phyloP scores from a whole-genome alignment of 1,140 invertebrate genomes.

The Cryptotermes secundus region DNA sequence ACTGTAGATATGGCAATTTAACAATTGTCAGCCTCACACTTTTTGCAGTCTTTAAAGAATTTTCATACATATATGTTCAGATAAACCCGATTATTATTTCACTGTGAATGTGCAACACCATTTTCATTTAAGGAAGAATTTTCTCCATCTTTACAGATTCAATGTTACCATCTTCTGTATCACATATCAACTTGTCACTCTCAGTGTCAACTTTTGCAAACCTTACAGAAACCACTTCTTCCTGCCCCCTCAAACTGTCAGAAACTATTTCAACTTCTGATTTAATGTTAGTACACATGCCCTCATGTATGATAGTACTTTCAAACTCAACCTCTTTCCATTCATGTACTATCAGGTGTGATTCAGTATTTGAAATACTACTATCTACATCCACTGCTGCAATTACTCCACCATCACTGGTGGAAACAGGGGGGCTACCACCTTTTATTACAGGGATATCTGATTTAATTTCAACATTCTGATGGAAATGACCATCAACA shows the following conservation, averaged over 20 bases:
- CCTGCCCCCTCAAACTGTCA: neutral
- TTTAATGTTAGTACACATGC: neutral
- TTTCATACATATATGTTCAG: neutral
- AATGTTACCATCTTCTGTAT: neutral
- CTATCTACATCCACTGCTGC: neutral
- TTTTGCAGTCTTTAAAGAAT: neutral
- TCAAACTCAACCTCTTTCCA: neutral
- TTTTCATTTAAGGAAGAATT: neutral
- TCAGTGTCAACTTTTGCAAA: neutral
- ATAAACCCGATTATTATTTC: neutral
- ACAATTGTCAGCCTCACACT: neutral
- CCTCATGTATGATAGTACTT: neutral
- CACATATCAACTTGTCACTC: neutral
- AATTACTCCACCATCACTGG: neutral
- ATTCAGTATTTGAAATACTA: neutral
- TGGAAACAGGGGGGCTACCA: neutral
- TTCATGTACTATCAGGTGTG: neutral
- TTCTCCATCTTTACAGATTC: neutral
- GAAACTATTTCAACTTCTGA: neutral
- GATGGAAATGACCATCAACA: neutral
- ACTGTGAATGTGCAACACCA: neutral
- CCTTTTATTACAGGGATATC: neutral
- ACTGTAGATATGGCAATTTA: neutral
- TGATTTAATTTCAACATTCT: neutral
- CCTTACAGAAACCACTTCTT: neutral